Percentiles rank a stretch among this genome's conserved stretches.
phyloP scores from a whole-genome alignment of 2,797 vertebrate genomes.

The Cyprinodon diabolis region DNA sequence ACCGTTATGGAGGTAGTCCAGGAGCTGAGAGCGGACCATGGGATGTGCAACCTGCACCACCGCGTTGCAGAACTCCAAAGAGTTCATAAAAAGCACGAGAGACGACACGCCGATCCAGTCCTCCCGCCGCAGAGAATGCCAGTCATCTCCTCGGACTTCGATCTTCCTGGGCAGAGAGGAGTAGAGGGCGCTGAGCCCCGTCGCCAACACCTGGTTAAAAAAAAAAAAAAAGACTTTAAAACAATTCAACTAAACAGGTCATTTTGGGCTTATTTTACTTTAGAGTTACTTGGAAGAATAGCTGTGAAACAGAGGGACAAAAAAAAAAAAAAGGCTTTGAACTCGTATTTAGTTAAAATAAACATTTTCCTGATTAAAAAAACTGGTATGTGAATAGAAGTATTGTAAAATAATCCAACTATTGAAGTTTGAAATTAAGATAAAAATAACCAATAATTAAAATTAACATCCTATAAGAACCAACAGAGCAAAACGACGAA shows the following conservation, averaged over 20 bases:
- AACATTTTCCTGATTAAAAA: background rate
- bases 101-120: slow-evolving; percentile 94
- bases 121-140: slow-evolving; percentile 92
- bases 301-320: no score
- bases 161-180: slow-evolving; percentile 96
- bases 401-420: background rate
- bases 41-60: slow-evolving; percentile 96
- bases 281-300: background rate
- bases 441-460: no score
- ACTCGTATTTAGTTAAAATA: no score
- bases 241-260: no score
- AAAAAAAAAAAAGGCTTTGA: no score
- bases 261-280: background rate
- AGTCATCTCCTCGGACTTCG: slow-evolving; percentile 93
- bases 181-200: slow-evolving; percentile 96
- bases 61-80: slow-evolving; percentile 96
- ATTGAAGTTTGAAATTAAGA: background rate
- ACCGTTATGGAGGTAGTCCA: slow-evolving; percentile 96
- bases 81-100: slow-evolving; percentile 96
- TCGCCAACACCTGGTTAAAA: slow-evolving; percentile 89
- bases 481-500: no score
- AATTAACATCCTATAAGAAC: no score
- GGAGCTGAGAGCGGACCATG: slow-evolving; percentile 91
- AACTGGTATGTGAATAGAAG: background rate
- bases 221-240: background rate